phyloP scores from a whole-genome alignment of 2,797 vertebrate species.

The Coranthus polyacanthus region DNA sequence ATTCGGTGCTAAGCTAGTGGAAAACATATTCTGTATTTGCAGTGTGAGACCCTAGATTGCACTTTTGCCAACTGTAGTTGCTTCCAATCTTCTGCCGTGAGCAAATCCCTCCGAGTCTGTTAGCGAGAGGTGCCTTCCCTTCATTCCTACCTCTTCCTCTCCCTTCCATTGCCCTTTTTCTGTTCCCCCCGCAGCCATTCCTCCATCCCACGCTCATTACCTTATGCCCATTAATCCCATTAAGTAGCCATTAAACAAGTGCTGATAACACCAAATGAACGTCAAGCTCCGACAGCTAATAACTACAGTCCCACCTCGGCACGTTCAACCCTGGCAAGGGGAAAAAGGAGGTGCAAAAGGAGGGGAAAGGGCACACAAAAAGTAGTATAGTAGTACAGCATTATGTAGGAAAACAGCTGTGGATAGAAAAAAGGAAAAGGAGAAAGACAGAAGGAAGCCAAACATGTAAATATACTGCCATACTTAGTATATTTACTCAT shows the following conservation, averaged over 20 bases:
- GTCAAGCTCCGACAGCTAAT: slow-evolving; percentile 80
- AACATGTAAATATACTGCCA: no score
- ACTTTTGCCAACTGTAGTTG: slow-evolving; percentile 45
- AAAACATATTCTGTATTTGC: slow-evolving; percentile 45
- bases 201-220: slow-evolving; percentile 77
- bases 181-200: slow-evolving; percentile 25
- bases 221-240: slow-evolving; percentile 84
- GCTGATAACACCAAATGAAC: slow-evolving; percentile 83
- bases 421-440: slow-evolving; percentile 36
- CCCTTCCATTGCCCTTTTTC: slow-evolving; percentile 18
- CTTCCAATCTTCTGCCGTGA: slow-evolving; percentile 28
- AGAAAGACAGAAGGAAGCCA: no score
- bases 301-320: slow-evolving; percentile 69
- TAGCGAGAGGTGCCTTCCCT: slow-evolving; percentile 19
- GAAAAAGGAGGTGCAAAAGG: slow-evolving; percentile 49
- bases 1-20: slow-evolving; percentile 28
- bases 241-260: slow-evolving; percentile 85
- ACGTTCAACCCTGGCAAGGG: slow-evolving; percentile 57
- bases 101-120: slow-evolving; percentile 51
- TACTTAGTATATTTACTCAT: no score
- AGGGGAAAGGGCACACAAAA: slow-evolving; percentile 1
- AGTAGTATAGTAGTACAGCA: no score
- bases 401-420: no score
- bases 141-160: slow-evolving; percentile 1
- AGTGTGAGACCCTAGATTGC: slow-evolving; percentile 22